Conservation (phyloP, 2,113 vertebrate genomes). For the Heterotilapia buettikoferi region DNA sequence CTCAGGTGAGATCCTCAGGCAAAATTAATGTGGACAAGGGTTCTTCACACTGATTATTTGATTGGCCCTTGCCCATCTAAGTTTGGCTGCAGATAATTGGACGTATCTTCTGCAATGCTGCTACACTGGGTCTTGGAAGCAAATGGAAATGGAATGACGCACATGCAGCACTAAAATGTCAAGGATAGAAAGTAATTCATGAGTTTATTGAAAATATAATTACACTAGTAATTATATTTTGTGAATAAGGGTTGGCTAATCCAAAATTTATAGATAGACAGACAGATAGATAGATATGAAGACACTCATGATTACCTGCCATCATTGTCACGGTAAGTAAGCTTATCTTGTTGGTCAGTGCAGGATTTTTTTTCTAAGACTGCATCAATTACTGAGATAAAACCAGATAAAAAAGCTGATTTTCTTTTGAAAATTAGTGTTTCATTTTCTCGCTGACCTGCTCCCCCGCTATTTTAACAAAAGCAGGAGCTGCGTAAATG, state of each 20-base stretch:
- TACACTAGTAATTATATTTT: not conserved
- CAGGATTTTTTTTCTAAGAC: not conserved
- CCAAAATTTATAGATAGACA: not conserved
- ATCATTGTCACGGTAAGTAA: not conserved
- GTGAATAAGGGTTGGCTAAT: not conserved
- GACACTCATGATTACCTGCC: not conserved
- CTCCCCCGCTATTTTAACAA: not conserved
- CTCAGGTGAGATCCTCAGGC: constrained; percentile 32
- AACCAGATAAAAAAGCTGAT: not conserved
- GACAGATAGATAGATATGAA: not conserved
- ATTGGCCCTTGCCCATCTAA: constrained; percentile 33
- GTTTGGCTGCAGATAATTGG: constrained; percentile 40
- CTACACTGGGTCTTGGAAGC: not conserved
- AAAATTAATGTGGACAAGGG: constrained; percentile 22
- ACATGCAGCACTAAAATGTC: not conserved
- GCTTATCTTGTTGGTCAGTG: constrained; percentile 2
- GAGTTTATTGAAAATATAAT: not conserved
- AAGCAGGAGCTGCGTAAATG: not conserved
- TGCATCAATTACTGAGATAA: not conserved
- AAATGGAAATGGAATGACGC: not conserved
- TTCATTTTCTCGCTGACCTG: not conserved
- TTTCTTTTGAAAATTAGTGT: not conserved
- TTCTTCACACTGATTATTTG: constrained; percentile 52
- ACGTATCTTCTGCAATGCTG: not conserved
- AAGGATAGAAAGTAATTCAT: not conserved